phyloP scores from a whole-genome alignment of 2,888 invertebrate species.

The Eupsilia transversa region DNA sequence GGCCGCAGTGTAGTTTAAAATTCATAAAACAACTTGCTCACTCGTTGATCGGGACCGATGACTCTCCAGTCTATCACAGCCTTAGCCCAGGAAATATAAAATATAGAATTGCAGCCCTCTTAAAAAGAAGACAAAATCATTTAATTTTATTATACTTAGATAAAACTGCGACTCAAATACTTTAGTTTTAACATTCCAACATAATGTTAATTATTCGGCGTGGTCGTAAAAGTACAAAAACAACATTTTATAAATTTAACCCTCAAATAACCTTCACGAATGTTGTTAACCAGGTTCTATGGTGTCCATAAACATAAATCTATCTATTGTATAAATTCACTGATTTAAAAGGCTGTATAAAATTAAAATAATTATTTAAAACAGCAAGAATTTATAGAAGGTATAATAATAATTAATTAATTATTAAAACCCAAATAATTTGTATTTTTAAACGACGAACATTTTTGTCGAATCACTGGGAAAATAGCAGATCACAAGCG shows the following conservation, averaged over 20 bases:
- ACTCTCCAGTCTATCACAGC: neutral
- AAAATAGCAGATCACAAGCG: no score
- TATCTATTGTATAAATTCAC: constrained; percentile 7
- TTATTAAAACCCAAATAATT: neutral
- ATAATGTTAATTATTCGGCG: constrained; percentile 4
- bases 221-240: constrained; percentile 7
- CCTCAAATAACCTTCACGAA: constrained; percentile 24
- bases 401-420: no score
- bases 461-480: no score
- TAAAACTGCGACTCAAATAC: neutral
- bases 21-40: neutral
- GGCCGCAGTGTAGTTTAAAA: neutral
- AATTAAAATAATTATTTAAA: constrained; percentile 18
- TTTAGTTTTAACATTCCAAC: constrained; percentile 10
- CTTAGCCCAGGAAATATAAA: neutral
- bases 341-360: neutral
- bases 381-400: neutral
- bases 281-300: constrained; percentile 32
- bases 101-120: neutral
- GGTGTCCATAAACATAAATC: constrained; percentile 4
- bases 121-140: constrained; percentile 12
- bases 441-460: no score
- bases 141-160: constrained; percentile 4
- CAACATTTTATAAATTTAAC: neutral
- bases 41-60: no score